Evolutionary conservation across 2,113 vertebrate genomes (phyloP).

Genomic region (Apus apus): DNA sequence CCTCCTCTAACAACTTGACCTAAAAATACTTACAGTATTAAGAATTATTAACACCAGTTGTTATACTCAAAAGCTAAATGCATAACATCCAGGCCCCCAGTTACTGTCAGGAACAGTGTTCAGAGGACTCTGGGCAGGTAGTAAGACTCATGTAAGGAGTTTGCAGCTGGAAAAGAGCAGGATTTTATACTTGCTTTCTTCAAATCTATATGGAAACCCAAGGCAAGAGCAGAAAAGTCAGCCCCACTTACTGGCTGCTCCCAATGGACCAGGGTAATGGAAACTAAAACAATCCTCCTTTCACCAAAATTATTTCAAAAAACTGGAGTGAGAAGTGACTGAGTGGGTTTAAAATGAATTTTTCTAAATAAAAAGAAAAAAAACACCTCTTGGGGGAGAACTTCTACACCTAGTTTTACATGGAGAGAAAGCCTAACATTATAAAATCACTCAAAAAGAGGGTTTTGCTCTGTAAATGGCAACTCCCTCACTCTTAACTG

Average conservation of each 20-base stretch:
- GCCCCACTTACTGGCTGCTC: background rate
- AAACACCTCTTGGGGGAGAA: conserved; percentile 17
- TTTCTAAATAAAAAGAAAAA: conserved; percentile 43
- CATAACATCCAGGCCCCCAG: background rate
- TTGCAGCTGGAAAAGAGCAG: background rate
- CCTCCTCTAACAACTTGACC: background rate
- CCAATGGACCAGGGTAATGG: background rate
- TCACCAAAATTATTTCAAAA: conserved; percentile 26
- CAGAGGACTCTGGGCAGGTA: background rate
- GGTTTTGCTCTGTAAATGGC: conserved; percentile 63
- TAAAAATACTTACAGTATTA: background rate
- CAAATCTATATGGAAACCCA: background rate
- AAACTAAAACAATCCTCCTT: conserved; percentile 14
- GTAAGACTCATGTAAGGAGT: background rate
- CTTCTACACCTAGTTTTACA: conserved; percentile 42
- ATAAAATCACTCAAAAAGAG: conserved; percentile 74
- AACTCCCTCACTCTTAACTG: conserved; percentile 69
- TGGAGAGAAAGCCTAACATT: conserved; percentile 60
- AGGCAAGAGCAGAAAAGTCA: background rate
- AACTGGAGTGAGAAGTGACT: conserved; percentile 20
- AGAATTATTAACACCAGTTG: background rate
- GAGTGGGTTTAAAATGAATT: conserved; percentile 41
- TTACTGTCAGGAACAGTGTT: background rate
- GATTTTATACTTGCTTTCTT: background rate
- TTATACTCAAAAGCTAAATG: background rate